Conservation (phyloP, 1,140 invertebrate genomes). For the Elymnias hypermnestra region DNA sequence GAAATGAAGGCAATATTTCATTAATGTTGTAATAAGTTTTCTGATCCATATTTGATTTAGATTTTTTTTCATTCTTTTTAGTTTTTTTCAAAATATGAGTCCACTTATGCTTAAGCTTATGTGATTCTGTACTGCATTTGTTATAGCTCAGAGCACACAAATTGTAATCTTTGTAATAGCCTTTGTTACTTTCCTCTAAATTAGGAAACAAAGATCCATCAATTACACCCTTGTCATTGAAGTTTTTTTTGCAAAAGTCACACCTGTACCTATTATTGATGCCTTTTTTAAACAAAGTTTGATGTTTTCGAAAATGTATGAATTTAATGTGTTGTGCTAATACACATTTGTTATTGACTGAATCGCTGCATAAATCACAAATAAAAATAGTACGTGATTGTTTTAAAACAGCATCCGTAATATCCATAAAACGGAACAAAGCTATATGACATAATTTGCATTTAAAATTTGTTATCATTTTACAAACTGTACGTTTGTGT, state of each 20-base stretch:
- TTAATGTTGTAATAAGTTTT: slow-evolving; percentile 25
- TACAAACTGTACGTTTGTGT: slow-evolving; percentile 39
- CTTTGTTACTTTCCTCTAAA: slow-evolving; percentile 38
- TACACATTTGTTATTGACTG: slow-evolving; percentile 44
- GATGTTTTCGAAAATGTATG: slow-evolving; percentile 38
- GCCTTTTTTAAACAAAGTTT: slow-evolving; percentile 32
- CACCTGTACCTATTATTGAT: slow-evolving; percentile 41
- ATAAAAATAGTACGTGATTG: slow-evolving; percentile 39
- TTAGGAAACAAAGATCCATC: slow-evolving; percentile 38
- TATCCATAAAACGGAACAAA: slow-evolving; percentile 46
- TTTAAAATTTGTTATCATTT: slow-evolving; percentile 36
- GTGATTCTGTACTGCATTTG: slow-evolving; percentile 46
- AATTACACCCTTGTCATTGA: slow-evolving; percentile 32
- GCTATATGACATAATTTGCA: slow-evolving; percentile 41
- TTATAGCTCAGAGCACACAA: slow-evolving; percentile 52
- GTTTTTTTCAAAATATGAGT: slow-evolving; percentile 41
- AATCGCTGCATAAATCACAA: slow-evolving; percentile 60
- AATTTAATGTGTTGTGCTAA: slow-evolving; percentile 49
- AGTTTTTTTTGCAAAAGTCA: slow-evolving; percentile 51
- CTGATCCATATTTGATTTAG: too few species aligned
- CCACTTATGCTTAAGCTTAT: slow-evolving; percentile 59
- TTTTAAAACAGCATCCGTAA: slow-evolving; percentile 58
- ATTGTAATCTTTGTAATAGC: slow-evolving; percentile 50
- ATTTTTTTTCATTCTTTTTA: slow-evolving; percentile 26
- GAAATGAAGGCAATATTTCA: slow-evolving; percentile 35